phyloP scores from a whole-genome alignment of 2,797 vertebrate genomes.

The Labeo calbasu region DNA sequence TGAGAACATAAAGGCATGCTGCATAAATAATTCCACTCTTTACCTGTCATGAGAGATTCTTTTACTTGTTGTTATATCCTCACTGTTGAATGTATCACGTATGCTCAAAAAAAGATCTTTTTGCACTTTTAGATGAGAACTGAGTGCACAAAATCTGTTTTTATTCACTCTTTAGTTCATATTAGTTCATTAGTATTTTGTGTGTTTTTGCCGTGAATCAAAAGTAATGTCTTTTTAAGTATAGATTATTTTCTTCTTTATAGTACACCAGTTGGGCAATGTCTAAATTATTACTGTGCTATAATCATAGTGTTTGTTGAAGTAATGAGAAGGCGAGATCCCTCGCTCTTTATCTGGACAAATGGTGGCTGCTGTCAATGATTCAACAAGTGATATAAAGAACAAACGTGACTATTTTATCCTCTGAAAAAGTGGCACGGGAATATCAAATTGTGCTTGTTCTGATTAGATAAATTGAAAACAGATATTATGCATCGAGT shows the following conservation, averaged over 20 bases:
- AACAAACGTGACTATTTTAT: slow-evolving; percentile 73
- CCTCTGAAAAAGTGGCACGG: slow-evolving; percentile 73
- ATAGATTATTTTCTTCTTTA: slow-evolving; percentile 7
- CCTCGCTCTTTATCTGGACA: slow-evolving; percentile 60
- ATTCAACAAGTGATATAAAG: slow-evolving; percentile 82
- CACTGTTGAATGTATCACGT: slow-evolving; percentile 18
- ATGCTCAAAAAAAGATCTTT: slow-evolving; percentile 15
- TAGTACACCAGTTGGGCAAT: slow-evolving; percentile 65
- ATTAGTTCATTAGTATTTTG: background rate
- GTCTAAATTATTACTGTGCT: slow-evolving; percentile 68
- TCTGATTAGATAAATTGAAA: slow-evolving; percentile 69
- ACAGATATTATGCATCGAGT: slow-evolving; percentile 62
- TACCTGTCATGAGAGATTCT: slow-evolving; percentile 20
- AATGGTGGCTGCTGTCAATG: slow-evolving; percentile 75
- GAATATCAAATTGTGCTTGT: slow-evolving; percentile 76
- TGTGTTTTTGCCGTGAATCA: background rate
- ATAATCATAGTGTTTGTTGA: slow-evolving; percentile 74
- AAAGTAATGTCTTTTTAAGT: background rate
- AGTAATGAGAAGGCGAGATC: slow-evolving; percentile 73
- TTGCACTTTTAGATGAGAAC: background rate
- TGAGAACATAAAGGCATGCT: background rate
- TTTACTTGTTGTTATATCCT: background rate
- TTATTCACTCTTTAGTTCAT: background rate
- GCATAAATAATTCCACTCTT: slow-evolving; percentile 29
- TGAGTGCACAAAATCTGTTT: background rate